Percentiles rank a stretch among this genome's conserved stretches.
phyloP scores from a whole-genome alignment of 2,797 vertebrate genomes.

The Myripristis murdjan region DNA sequence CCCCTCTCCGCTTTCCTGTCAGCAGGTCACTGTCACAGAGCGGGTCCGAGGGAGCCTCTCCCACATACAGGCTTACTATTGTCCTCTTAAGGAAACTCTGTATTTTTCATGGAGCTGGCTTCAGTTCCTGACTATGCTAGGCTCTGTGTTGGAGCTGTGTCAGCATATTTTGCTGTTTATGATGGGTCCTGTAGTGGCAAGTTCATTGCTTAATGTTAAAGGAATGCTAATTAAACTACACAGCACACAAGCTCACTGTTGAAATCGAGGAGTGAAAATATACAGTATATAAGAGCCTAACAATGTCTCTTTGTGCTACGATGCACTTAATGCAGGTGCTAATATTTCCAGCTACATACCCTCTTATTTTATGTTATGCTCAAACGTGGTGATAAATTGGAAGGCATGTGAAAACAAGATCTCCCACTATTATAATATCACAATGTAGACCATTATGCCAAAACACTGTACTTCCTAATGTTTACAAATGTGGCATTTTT shows the following conservation, averaged over 20 bases:
- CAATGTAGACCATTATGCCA: not conserved
- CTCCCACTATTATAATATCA: not conserved
- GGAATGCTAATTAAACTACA: constrained; percentile 77
- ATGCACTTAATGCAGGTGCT: not conserved
- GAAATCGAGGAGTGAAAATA: constrained; percentile 32
- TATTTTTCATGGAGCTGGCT: constrained; percentile 12
- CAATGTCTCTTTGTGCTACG: constrained; percentile 18
- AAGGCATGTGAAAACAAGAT: not conserved
- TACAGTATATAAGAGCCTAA: not conserved
- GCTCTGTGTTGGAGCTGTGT: constrained; percentile 33
- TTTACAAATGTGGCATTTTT: no score
- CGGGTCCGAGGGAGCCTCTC: constrained; percentile 29
- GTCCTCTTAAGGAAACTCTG: constrained; percentile 34
- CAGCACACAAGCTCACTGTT: constrained; percentile 17
- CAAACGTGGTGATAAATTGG: no score
- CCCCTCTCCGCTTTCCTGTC: constrained; percentile 39
- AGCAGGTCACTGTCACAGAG: constrained; percentile 64
- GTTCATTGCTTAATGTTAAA: constrained; percentile 62
- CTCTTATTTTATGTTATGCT: no score
- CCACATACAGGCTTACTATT: constrained; percentile 43
- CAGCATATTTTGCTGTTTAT: constrained; percentile 67
- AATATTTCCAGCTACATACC: not conserved
- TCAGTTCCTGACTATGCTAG: constrained; percentile 9
- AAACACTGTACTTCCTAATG: no score
- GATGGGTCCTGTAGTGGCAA: constrained; percentile 70